Conservation (phyloP, 2,797 vertebrate species). For the Amazona ochrocephala region DNA sequence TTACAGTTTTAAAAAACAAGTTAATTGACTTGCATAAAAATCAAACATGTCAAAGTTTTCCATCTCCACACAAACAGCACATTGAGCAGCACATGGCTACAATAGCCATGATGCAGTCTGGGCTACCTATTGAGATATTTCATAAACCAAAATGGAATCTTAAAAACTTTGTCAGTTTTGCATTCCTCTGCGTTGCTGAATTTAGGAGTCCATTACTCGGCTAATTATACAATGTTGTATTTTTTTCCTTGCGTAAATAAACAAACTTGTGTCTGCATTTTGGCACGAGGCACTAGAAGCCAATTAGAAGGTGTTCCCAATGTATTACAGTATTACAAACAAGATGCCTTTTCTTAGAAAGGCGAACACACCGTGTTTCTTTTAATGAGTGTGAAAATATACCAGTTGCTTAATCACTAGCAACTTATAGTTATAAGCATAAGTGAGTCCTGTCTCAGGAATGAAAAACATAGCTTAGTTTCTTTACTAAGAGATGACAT, state of each 20-base stretch:
- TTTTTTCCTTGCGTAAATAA: constrained; percentile 82
- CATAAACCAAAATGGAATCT: constrained; percentile 82
- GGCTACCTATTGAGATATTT: constrained; percentile 74
- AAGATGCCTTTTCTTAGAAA: constrained; percentile 84
- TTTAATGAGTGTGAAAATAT: constrained; percentile 82
- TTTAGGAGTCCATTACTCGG: constrained; percentile 80
- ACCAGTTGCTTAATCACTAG: constrained; percentile 80
- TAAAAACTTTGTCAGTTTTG: constrained; percentile 80
- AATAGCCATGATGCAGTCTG: constrained; percentile 80
- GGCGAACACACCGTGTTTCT: constrained; percentile 79
- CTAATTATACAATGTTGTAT: constrained; percentile 83
- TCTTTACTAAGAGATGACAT: constrained; percentile 69
- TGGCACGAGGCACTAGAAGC: constrained; percentile 80
- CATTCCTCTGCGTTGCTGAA: constrained; percentile 79
- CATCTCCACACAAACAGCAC: constrained; percentile 78
- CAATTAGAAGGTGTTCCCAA: constrained; percentile 83
- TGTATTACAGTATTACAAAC: constrained; percentile 82
- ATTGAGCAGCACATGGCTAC: constrained; percentile 76
- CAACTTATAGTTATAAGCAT: constrained; percentile 71
- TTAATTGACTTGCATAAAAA: constrained; percentile 85
- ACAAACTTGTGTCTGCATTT: constrained; percentile 83
- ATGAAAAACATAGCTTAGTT: constrained; percentile 61
- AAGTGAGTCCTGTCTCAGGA: constrained; percentile 71
- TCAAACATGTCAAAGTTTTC: constrained; percentile 82
- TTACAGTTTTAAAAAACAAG: constrained; percentile 82